These are phyloP conservation scores for Galaxea fascicularis DNA, from an alignment of 92 coral and sea anemone species.

Conservation along the genomic window DNA sequence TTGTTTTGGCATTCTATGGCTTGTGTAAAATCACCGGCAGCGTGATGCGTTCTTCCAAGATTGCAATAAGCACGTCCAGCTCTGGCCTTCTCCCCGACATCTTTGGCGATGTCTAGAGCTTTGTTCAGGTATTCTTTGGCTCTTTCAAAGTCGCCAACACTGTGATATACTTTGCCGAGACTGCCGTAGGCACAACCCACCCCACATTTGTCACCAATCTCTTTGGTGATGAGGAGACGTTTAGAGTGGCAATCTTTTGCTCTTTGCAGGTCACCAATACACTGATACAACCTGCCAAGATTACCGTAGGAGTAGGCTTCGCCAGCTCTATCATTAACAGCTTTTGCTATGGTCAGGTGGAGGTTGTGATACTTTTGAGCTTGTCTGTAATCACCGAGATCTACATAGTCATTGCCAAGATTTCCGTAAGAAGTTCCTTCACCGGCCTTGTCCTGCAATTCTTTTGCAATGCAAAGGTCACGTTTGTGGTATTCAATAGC, in stretches of 20 bases:
- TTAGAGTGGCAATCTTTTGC: too few relatives aligned
- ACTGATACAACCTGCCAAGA: too few relatives aligned
- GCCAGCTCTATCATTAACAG: too few relatives aligned
- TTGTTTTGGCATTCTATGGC: constrained; percentile 62
- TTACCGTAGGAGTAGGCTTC: too few relatives aligned
- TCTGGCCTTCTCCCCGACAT: constrained; percentile 51
- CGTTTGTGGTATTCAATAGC: constrained; percentile 28
- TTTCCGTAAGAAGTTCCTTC: constrained; percentile 15
- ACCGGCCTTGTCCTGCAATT: not conserved
- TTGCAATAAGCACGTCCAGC: constrained; percentile 69
- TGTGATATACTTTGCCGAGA: constrained; percentile 66
- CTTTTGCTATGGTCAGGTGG: too few relatives aligned
- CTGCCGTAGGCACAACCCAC: constrained; percentile 61
- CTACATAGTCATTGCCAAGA: constrained; percentile 8
- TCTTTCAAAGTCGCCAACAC: constrained; percentile 54
- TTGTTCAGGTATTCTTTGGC: constrained; percentile 35
- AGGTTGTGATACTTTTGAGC: constrained; percentile 13
- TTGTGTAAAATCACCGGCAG: constrained; percentile 44
- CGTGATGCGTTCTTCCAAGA: constrained; percentile 60
- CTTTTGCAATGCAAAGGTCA: constrained; percentile 18
- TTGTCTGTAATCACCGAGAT: constrained; percentile 20
- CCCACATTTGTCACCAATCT: too few relatives aligned
- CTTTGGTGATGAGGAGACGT: too few relatives aligned
- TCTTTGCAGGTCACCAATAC: too few relatives aligned
- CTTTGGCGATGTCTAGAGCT: constrained; percentile 55